phyloP scores from a whole-genome alignment of 1,140 invertebrate species.

The Hylaeus volcanicus region DNA sequence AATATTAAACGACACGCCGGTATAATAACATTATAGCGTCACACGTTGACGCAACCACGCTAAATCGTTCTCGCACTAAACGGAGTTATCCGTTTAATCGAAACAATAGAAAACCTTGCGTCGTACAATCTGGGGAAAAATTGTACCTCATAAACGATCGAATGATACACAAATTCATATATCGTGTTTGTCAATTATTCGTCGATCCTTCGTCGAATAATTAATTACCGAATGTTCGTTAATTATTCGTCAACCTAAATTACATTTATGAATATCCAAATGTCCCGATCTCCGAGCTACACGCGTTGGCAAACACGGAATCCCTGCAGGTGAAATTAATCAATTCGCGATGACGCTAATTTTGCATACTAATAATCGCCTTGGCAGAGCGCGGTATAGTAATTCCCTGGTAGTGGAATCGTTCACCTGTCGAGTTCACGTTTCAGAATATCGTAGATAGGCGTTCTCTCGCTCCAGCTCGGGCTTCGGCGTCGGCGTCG shows the following conservation, averaged over 20 bases:
- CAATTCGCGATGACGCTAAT: background rate
- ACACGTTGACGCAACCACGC: background rate
- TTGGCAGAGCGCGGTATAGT: too few relatives aligned
- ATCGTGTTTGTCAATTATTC: background rate
- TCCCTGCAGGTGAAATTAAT: too few relatives aligned
- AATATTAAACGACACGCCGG: background rate
- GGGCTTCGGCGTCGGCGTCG: constrained; percentile 51
- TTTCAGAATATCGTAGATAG: constrained; percentile 67
- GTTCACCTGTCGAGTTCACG: constrained; percentile 68
- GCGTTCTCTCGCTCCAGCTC: constrained; percentile 52
- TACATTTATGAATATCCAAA: background rate
- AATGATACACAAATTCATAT: background rate
- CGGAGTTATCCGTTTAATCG: background rate
- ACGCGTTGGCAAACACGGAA: background rate
- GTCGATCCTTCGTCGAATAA: background rate
- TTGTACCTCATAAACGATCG: background rate
- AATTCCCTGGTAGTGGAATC: background rate
- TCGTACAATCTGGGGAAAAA: background rate
- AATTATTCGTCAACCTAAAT: background rate
- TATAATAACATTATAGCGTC: background rate
- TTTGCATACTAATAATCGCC: background rate
- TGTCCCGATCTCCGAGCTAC: background rate
- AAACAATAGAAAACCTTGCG: background rate
- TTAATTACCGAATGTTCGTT: background rate
- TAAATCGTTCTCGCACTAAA: background rate